phyloP scores from a whole-genome alignment of 1,140 invertebrate species.

The Bacillus rossius region DNA sequence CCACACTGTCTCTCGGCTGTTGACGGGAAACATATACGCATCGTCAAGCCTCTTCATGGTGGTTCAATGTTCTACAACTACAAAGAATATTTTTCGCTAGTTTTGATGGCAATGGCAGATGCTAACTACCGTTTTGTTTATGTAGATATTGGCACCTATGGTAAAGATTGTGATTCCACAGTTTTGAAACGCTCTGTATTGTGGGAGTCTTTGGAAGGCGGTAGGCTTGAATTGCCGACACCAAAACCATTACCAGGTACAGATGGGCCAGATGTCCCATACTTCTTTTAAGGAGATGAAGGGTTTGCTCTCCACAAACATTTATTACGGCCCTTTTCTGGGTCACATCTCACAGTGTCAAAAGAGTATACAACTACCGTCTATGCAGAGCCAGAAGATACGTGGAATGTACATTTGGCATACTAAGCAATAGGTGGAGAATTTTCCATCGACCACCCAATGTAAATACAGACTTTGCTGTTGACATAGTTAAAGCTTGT shows the following conservation, averaged over 20 bases:
- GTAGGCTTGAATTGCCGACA: constrained; percentile 15
- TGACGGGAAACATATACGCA: constrained; percentile 34
- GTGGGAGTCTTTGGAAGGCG: constrained; percentile 21
- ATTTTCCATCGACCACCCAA: constrained; percentile 36
- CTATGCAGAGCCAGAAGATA: constrained; percentile 31
- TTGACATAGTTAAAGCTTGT: constrained; percentile 27
- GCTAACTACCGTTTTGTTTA: constrained; percentile 23
- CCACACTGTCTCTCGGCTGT: constrained; percentile 24
- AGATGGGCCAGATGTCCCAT: constrained; percentile 19
- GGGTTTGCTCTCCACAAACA: constrained; percentile 40
- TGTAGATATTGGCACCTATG: constrained; percentile 29
- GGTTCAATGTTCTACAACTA: constrained; percentile 32
- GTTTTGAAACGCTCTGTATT: constrained; percentile 27
- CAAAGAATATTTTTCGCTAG: constrained; percentile 20
- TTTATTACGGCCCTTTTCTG: constrained; percentile 41
- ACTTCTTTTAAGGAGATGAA: constrained; percentile 40
- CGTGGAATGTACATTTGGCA: constrained; percentile 31
- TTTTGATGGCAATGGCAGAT: constrained; percentile 27
- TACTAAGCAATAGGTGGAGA: constrained; percentile 31
- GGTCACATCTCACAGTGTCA: constrained; percentile 23
- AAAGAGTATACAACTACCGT: constrained; percentile 42
- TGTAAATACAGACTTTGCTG: constrained; percentile 21
- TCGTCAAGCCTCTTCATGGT: constrained; percentile 23
- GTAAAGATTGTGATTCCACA: constrained; percentile 15
- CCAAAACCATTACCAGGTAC: constrained; percentile 19